Conservation (phyloP, 2,888 invertebrate species). For the Pherbina coryleti region DNA sequence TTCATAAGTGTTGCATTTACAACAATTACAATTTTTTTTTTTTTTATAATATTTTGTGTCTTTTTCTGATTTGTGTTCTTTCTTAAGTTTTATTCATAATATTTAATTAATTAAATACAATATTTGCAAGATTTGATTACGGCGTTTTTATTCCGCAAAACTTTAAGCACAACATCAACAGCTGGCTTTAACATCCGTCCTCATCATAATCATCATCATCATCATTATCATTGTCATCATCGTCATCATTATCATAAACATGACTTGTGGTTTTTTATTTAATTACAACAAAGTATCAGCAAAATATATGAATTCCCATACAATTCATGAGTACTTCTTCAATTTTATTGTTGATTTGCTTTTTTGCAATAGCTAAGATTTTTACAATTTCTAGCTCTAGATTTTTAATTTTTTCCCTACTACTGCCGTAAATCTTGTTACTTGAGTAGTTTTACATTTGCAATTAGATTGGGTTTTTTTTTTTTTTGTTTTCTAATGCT, state of each 20-base stretch:
- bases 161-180: not conserved
- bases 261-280: not conserved
- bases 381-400: constrained; percentile 11
- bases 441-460: constrained; percentile 28
- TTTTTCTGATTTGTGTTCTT: not conserved
- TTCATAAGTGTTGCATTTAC: constrained; percentile 10
- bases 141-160: not conserved
- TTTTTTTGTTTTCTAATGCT: constrained; percentile 46
- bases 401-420: constrained; percentile 37
- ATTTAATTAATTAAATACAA: constrained; percentile 27
- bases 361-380: not conserved
- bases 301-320: constrained; percentile 8
- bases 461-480: constrained; percentile 35
- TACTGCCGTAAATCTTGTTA: not conserved
- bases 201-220: not conserved
- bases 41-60: too few relatives aligned
- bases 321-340: constrained; percentile 13
- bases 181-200: not conserved
- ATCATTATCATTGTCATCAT: not conserved
- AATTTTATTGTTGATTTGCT: constrained; percentile 37
- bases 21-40: constrained; percentile 23
- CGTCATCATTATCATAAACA: not conserved
- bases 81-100: constrained; percentile 16
- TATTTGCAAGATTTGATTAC: constrained; percentile 12
- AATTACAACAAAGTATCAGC: constrained; percentile 6